Evolutionary conservation across 2,113 vertebrate species (phyloP).

Genomic region (Corynorhinus townsendii): DNA sequence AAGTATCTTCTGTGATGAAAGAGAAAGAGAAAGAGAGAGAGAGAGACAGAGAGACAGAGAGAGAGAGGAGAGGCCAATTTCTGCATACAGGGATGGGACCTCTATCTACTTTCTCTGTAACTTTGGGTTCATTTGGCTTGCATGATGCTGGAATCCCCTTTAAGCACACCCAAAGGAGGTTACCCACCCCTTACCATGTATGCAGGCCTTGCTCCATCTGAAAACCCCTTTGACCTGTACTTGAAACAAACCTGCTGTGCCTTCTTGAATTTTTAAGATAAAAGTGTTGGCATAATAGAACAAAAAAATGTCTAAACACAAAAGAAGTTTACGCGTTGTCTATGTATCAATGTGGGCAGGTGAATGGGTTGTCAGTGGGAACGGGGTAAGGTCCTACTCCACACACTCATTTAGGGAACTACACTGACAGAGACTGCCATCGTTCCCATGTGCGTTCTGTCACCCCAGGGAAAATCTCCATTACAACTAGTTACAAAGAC

Average conservation of each 20-base stretch:
- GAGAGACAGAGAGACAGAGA: neutral
- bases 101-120: neutral
- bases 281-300: neutral
- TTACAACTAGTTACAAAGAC: neutral
- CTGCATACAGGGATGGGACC: neutral
- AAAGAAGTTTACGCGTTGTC: neutral
- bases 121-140: neutral
- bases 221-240: neutral
- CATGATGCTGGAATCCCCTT: neutral
- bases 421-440: neutral
- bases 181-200: neutral
- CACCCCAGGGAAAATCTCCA: neutral
- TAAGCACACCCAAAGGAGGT: neutral
- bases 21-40: too few relatives aligned
- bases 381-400: neutral
- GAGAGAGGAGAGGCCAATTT: neutral
- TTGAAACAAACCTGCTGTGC: neutral
- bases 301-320: neutral
- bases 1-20: neutral
- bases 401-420: neutral
- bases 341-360: neutral
- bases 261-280: slow-evolving; percentile 1
- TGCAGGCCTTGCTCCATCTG: neutral
- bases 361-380: neutral
- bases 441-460: neutral